A percentile compares a stretch with the other conserved stretches of the same genome.
Evolutionary conservation across 2,113 vertebrate genomes (phyloP).

Genomic region (Cranoglanis bouderius): DNA sequence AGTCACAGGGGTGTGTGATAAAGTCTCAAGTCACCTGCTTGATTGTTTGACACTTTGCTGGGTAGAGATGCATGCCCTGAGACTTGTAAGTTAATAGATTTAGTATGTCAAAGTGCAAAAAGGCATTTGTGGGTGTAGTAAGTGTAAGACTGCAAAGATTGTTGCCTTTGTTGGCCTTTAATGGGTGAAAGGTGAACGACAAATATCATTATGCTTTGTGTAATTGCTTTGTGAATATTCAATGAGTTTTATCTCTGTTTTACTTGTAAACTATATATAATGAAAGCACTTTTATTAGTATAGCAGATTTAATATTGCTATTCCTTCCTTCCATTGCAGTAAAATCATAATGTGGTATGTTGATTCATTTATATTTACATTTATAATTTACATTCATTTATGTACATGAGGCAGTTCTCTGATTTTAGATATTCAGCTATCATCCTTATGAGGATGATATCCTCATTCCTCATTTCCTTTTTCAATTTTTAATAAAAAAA

Average conservation of each 20-base stretch:
- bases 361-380: background rate
- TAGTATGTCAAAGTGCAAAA: background rate
- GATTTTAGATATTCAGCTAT: background rate
- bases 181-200: background rate
- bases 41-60: background rate
- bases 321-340: background rate
- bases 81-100: background rate
- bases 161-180: background rate
- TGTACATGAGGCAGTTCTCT: background rate
- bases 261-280: background rate
- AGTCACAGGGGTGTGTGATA: background rate
- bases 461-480: too few species aligned
- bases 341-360: background rate
- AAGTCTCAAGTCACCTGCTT: conserved; percentile 25
- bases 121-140: background rate
- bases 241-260: background rate
- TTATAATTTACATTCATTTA: background rate
- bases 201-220: background rate
- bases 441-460: background rate
- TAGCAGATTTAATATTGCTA: background rate
- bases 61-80: background rate
- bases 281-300: background rate
- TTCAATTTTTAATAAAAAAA: too few species aligned
- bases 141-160: background rate
- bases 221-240: background rate